These are phyloP conservation scores for Zeuzera pyrina DNA, from an alignment of 2,888 invertebrate species.

Conservation along the genomic window DNA sequence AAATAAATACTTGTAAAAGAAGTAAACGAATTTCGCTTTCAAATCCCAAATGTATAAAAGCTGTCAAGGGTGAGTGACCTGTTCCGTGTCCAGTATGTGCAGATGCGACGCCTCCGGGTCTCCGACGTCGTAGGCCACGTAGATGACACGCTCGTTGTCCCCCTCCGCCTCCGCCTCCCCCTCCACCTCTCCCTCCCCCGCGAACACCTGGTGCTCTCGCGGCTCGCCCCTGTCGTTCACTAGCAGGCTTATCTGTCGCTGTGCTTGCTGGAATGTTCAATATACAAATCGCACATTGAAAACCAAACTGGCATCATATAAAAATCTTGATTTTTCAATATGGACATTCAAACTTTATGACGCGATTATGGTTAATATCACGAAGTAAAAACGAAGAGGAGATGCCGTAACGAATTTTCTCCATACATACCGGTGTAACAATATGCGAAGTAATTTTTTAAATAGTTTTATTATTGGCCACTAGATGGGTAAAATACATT, in stretches of 20 bases:
- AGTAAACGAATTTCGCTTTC: neutral
- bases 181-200: constrained; percentile 10
- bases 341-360: no score
- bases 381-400: no score
- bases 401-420: no score
- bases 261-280: constrained; percentile 30
- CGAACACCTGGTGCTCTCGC: constrained; percentile 7
- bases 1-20: no score
- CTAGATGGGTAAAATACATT: no score
- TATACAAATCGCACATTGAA: no score
- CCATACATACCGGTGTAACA: no score
- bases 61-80: constrained; percentile 26
- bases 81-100: constrained; percentile 41
- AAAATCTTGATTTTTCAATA: no score
- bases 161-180: constrained; percentile 4
- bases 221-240: constrained; percentile 24
- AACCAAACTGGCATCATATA: no score
- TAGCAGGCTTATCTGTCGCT: constrained; percentile 49
- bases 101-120: constrained; percentile 35
- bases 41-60: neutral
- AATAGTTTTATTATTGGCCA: no score
- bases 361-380: no score
- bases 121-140: constrained; percentile 56
- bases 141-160: constrained; percentile 47
- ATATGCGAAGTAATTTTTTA: no score